Conservation (phyloP, 2,113 vertebrate species). For the Ramphastos sulfuratus region DNA sequence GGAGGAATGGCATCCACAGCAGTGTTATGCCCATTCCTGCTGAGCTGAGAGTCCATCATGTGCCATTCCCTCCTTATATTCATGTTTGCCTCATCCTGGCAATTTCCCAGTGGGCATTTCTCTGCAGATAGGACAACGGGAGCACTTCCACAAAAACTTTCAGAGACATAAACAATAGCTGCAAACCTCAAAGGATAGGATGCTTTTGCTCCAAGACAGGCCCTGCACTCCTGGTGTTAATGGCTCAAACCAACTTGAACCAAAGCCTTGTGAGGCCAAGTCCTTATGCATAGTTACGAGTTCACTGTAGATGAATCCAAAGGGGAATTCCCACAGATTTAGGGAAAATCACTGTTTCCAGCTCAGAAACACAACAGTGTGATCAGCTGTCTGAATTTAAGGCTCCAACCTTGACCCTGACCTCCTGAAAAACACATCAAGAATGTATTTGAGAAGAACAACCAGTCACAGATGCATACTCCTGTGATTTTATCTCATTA, state of each 20-base stretch:
- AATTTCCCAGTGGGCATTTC: not conserved
- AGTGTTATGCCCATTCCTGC: fast-evolving
- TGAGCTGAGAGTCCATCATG: not conserved
- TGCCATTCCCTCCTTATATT: not conserved
- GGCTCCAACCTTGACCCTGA: not conserved
- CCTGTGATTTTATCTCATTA: not conserved
- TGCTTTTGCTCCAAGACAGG: not conserved
- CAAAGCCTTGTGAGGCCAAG: not conserved
- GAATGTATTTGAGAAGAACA: not conserved
- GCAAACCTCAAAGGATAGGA: not conserved
- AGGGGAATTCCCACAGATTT: not conserved
- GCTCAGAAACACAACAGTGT: not conserved
- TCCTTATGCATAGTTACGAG: not conserved
- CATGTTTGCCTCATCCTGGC: not conserved
- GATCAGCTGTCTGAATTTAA: not conserved
- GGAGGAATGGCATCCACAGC: not conserved
- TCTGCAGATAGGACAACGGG: not conserved
- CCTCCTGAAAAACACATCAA: not conserved
- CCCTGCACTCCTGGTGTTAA: fast-evolving
- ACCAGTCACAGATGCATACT: not conserved
- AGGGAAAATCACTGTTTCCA: not conserved
- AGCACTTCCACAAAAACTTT: not conserved
- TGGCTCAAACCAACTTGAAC: not conserved
- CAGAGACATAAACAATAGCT: not conserved
- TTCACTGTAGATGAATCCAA: not conserved